These are phyloP conservation scores for Xerus inauris DNA, from an alignment of 2,113 vertebrate genomes.

Conservation along the genomic window DNA sequence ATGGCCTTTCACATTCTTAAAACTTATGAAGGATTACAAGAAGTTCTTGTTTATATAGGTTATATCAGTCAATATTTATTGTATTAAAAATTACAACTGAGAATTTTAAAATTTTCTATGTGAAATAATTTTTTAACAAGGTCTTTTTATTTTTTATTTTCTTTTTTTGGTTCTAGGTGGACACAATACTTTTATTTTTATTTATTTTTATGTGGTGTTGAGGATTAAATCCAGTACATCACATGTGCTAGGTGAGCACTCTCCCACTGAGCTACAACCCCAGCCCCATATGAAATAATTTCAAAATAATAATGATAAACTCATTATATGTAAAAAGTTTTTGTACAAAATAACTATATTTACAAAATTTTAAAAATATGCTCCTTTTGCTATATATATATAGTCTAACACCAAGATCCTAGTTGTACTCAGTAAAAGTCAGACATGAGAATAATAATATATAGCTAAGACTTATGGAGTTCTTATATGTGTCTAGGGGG, in stretches of 20 bases:
- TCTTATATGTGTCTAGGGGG: background rate
- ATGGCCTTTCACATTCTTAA: no score
- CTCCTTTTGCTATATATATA: background rate
- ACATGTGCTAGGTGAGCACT: no score
- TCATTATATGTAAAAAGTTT: background rate
- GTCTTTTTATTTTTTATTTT: no score
- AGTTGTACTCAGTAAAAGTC: background rate
- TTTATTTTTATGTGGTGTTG: no score
- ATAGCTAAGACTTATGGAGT: background rate
- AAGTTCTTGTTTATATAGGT: background rate
- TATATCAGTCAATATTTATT: background rate
- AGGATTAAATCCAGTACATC: no score
- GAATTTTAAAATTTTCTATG: background rate
- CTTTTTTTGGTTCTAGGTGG: no score
- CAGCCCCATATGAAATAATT: no score
- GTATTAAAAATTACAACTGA: constrained; percentile 5
- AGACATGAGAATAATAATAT: background rate
- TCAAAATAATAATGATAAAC: background rate
- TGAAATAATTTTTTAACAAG: background rate
- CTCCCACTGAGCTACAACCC: no score
- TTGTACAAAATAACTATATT: background rate
- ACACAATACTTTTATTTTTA: no score
- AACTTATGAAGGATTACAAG: background rate
- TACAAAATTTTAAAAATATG: background rate
- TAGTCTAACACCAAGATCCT: background rate